phyloP scores from a whole-genome alignment of 2,797 vertebrate species.

The Mus spretus region DNA sequence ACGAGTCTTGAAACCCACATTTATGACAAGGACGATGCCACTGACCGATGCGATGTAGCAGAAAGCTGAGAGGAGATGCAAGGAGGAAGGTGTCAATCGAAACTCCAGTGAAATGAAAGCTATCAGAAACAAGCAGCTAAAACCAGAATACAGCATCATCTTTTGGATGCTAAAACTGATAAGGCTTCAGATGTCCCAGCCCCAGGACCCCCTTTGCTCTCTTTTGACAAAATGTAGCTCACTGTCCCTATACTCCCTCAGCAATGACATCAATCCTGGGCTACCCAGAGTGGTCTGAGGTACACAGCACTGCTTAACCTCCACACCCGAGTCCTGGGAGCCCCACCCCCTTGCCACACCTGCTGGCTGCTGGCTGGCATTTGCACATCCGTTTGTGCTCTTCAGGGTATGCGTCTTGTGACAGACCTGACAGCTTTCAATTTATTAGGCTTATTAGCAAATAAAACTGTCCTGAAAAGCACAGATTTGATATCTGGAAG shows the following conservation, averaged over 20 bases:
- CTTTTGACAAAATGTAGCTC: not conserved
- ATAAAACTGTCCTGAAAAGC: conserved; percentile 81
- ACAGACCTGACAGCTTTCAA: conserved; percentile 78
- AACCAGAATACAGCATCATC: not conserved
- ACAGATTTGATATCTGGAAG: conserved; percentile 76
- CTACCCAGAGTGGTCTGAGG: not conserved
- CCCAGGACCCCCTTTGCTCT: conserved; percentile 8
- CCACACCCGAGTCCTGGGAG: rapidly evolving
- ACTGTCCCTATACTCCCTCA: not conserved
- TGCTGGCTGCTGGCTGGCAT: not conserved
- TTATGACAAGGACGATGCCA: conserved; percentile 81
- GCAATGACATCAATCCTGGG: not conserved
- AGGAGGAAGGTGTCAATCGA: not conserved
- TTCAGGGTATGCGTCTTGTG: conserved; percentile 21
- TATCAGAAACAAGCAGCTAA: conserved; percentile 36
- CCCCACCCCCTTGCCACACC: not conserved
- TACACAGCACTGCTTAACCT: rapidly evolving
- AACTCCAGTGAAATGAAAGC: conserved; percentile 1
- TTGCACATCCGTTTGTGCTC: not conserved
- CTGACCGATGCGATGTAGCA: not conserved
- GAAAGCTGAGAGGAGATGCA: not conserved
- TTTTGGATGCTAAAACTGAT: not conserved
- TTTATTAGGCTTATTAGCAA: conserved; percentile 84
- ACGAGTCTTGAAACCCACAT: conserved; percentile 81
- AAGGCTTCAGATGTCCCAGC: not conserved